Evolutionary conservation across 2,888 invertebrate genomes (phyloP), one percentile per base, ranked within the genome.

Genomic region (Phytoseiulus persimilis): DNA sequence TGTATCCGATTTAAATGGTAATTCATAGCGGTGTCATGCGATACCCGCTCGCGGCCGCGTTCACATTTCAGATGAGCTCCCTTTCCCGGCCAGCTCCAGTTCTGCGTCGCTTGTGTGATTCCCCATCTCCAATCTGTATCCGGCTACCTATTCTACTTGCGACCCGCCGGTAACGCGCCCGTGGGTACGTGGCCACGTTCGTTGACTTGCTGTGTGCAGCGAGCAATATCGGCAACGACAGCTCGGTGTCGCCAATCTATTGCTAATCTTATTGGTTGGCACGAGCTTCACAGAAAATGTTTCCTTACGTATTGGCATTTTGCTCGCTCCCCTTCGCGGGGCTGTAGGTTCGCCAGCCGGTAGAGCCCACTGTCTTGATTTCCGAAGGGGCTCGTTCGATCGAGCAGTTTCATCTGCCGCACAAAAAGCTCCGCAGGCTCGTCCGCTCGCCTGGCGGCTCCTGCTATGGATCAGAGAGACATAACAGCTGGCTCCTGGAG

Each of bases 191-290:
- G 5, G n/a, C 23, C 5, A 65, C 65, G 65, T 65, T 28, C 65
- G 65, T 14, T 65, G 65, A 23, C 18, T 11, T 65, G 65, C 65
- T 14, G 65, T 23, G 65, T 65, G 65, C 39, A 39, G 39, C 65
- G 65, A 65, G 65, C 65, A 65, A 65, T 65, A 65, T 65, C 65
- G 65, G 18, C 65, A 65, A 65, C 23, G 65, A 65, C 65, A 65
- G 65, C 65, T 65, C 65, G 65, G 65, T 65, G 65, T 65, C 65
- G 65, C 65, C 65, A 65, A 65, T 65, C 65, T 65, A 65, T 65
- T 65, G 18, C 65, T 65, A 23, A 65, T 65, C 65, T 65, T 65
- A 65, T 65, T 65, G 65, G 65, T 28, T 65, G 14, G 65, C 65
- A 28, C 65, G 65, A 65, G 65, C 65, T 65, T 65, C 65, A 65